A percentile compares a stretch with the other conserved stretches of the same genome.
phyloP scores from a whole-genome alignment of 2,113 vertebrate species.

The Gymnarchus niloticus region DNA sequence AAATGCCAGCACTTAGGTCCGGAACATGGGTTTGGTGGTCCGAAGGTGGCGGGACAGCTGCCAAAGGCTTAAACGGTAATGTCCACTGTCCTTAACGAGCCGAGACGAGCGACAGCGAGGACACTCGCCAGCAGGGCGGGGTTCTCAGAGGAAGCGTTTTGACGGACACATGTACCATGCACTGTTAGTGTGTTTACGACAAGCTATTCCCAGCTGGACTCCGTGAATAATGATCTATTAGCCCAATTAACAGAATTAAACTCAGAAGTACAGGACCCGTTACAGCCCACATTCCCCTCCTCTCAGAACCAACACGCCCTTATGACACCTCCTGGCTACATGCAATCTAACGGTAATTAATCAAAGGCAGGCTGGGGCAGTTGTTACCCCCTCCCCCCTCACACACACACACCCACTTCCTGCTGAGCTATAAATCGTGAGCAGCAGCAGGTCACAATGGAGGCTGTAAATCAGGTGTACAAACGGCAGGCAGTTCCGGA shows the following conservation, averaged over 20 bases:
- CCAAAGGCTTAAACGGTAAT: neutral
- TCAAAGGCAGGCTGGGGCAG: slow-evolving; percentile 27
- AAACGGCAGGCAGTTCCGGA: neutral
- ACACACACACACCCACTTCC: slow-evolving; percentile 8
- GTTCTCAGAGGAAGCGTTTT: neutral
- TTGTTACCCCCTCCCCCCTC: neutral
- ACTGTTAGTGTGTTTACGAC: neutral
- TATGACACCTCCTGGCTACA: slow-evolving; percentile 4
- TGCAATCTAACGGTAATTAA: slow-evolving; percentile 32
- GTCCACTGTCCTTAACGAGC: neutral
- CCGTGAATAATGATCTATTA: slow-evolving; percentile 1
- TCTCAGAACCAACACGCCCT: neutral
- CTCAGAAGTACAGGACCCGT: neutral
- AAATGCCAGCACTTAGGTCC: neutral
- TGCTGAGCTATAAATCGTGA: slow-evolving; percentile 20
- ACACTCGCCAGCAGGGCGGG: neutral
- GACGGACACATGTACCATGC: neutral
- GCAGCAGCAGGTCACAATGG: neutral
- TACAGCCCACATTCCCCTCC: neutral
- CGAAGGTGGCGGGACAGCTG: neutral
- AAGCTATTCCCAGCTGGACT: neutral
- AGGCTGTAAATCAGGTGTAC: slow-evolving; percentile 12
- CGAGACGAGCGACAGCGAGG: neutral
- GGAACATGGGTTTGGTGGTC: neutral
- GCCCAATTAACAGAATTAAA: neutral